Evolutionary conservation across 2,113 vertebrate species (phyloP).

Genomic region (Microtus pennsylvanicus): DNA sequence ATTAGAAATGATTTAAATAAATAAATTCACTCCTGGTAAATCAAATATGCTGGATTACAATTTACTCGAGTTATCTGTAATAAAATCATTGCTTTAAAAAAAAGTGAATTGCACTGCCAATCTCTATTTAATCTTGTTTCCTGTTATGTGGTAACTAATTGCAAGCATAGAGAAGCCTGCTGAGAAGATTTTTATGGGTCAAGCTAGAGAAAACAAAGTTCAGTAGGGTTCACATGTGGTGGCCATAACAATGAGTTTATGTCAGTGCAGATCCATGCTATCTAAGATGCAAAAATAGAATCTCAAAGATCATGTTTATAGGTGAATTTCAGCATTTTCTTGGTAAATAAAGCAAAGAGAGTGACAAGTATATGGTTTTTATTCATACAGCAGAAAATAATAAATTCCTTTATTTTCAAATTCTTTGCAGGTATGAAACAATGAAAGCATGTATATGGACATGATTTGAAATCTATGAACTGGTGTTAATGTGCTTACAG

Average conservation of each 20-base stretch:
- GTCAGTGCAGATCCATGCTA: not conserved
- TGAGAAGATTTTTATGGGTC: slow-evolving; percentile 6
- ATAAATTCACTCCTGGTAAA: not conserved
- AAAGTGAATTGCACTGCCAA: not conserved
- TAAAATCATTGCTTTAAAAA: not conserved
- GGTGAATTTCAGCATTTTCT: slow-evolving; percentile 31
- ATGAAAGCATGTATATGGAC: not conserved
- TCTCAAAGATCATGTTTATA: not conserved
- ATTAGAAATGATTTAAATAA: not conserved
- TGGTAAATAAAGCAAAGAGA: slow-evolving; percentile 3
- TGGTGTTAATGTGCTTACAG: slow-evolving; percentile 55
- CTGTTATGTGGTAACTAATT: not conserved
- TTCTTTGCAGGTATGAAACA: slow-evolving; percentile 22
- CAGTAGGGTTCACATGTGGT: not conserved
- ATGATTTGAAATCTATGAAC: not conserved
- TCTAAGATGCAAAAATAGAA: not conserved
- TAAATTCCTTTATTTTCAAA: slow-evolving; percentile 36
- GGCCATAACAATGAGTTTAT: not conserved
- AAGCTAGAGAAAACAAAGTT: not conserved
- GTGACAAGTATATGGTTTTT: not conserved
- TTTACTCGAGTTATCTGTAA: slow-evolving; percentile 22
- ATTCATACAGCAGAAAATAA: slow-evolving; percentile 26
- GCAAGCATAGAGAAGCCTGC: not conserved
- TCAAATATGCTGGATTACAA: not conserved
- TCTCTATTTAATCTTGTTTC: not conserved